Conservation (phyloP, 2,113 vertebrate genomes). For the Chloropsis cyanopogon region DNA sequence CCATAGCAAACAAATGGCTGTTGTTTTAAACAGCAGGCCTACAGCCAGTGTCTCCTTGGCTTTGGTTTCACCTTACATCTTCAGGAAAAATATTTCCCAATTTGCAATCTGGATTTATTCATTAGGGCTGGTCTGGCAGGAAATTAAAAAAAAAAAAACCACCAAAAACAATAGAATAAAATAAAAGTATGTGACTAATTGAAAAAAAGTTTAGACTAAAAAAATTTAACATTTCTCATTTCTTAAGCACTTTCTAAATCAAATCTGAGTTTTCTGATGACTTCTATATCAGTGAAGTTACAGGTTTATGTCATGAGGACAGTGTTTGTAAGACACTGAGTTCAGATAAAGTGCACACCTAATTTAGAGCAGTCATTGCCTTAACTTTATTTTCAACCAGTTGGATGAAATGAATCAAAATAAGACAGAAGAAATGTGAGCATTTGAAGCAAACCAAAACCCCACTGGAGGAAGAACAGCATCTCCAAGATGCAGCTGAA, state of each 20-base stretch:
- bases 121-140: neutral
- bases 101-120: neutral
- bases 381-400: neutral
- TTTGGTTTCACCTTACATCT: neutral
- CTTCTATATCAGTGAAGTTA: neutral
- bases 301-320: neutral
- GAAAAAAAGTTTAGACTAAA: neutral
- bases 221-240: neutral
- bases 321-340: neutral
- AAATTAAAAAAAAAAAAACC: neutral
- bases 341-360: neutral
- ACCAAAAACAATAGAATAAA: neutral
- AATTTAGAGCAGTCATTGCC: neutral
- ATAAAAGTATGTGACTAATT: neutral
- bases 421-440: constrained; percentile 60
- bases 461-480: neutral
- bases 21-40: neutral
- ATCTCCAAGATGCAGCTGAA: neutral
- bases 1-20: neutral
- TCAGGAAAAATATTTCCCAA: neutral
- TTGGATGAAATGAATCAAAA: constrained; percentile 80
- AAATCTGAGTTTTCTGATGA: neutral
- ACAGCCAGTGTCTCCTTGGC: neutral
- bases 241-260: neutral
- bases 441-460: neutral